Percentiles rank a stretch among this genome's conserved stretches.
Conservation (phyloP, 2,888 invertebrate species). For the Chymomyza caudatula region DNA sequence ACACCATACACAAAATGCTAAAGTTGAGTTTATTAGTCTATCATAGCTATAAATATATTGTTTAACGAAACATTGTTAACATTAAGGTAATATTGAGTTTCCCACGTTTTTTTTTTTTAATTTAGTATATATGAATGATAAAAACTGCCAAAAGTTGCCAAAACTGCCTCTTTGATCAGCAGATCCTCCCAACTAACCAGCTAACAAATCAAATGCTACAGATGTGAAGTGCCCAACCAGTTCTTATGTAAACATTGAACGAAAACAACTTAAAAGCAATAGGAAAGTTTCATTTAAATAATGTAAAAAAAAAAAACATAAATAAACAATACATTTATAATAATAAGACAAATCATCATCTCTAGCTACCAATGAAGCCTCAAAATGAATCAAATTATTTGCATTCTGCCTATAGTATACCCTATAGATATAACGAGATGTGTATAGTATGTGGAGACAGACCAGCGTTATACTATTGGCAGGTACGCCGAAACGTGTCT, state of each 20-base stretch:
- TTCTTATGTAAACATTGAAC: neutral
- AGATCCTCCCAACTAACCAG: neutral
- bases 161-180: too few relatives aligned
- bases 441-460: constrained; percentile 6
- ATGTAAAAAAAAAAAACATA: neutral
- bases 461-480: too few relatives aligned
- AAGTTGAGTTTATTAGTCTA: too few relatives aligned
- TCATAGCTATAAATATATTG: too few relatives aligned
- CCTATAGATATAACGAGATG: constrained; percentile 16
- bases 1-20: too few relatives aligned
- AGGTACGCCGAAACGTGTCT: neutral
- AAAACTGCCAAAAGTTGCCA: too few relatives aligned
- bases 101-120: too few relatives aligned
- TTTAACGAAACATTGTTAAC: too few relatives aligned
- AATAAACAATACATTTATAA: neutral
- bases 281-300: neutral
- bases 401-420: constrained; percentile 23
- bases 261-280: neutral
- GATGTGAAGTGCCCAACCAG: neutral
- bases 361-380: neutral
- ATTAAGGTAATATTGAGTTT: too few relatives aligned
- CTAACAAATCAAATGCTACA: neutral
- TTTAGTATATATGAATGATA: too few relatives aligned
- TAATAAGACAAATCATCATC: neutral
- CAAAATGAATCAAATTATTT: neutral